Conservation (phyloP, 2,888 invertebrate species). For the Helleia helle region DNA sequence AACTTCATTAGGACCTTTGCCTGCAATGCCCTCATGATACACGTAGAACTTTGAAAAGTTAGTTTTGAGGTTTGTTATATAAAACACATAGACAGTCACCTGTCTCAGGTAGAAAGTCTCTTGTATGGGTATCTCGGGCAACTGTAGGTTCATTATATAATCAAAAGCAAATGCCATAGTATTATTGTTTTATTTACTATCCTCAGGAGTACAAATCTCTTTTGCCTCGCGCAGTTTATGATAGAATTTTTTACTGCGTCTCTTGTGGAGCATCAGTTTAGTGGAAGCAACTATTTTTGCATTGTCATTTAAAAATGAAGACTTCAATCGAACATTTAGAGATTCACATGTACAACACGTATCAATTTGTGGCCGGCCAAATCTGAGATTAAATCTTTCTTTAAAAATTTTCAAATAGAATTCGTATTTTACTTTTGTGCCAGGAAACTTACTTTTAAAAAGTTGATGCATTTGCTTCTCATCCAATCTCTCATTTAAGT, state of each 20-base stretch:
- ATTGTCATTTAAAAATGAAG: slow-evolving; percentile 8
- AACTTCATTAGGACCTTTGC: not conserved
- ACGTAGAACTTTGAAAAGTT: not conserved
- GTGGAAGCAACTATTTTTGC: slow-evolving; percentile 11
- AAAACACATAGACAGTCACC: slow-evolving; percentile 5
- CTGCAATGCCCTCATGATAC: not conserved
- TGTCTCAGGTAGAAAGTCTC: slow-evolving; percentile 4
- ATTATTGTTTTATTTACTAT: not conserved
- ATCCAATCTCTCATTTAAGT: not conserved
- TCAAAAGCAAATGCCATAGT: not conserved
- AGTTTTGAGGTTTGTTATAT: slow-evolving; percentile 3
- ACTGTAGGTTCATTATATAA: not conserved
- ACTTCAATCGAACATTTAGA: slow-evolving; percentile 7
- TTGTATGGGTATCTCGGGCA: slow-evolving; percentile 1
- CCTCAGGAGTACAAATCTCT: too few relatives aligned
- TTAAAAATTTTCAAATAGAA: slow-evolving; percentile 13
- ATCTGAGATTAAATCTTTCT: slow-evolving; percentile 12
- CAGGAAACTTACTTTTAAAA: slow-evolving; percentile 4
- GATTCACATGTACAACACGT: slow-evolving; percentile 14
- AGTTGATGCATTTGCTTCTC: slow-evolving; percentile 1
- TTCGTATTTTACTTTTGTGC: slow-evolving; percentile 6
- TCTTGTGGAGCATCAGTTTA: slow-evolving; percentile 14
- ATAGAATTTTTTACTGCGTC: slow-evolving; percentile 16
- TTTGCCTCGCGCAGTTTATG: slow-evolving; percentile 7
- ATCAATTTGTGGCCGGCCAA: slow-evolving; percentile 16